Percentiles rank a stretch among this genome's conserved stretches.
Evolutionary conservation across 2,797 vertebrate genomes (phyloP).

Genomic region (Pseudochirops corinnae): DNA sequence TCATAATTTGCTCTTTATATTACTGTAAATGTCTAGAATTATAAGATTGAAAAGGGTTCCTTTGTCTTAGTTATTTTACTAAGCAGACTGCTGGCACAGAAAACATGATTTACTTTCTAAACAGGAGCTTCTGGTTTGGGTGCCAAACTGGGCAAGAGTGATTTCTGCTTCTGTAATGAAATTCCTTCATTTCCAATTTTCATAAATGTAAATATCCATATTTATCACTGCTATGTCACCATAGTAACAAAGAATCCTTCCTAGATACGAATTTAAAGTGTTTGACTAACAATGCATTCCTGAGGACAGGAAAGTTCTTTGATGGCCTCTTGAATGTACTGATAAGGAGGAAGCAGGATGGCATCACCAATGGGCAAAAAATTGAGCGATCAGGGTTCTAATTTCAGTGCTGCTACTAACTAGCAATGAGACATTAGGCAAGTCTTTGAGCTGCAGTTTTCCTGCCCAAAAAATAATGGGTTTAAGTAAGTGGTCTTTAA

Average conservation of each 20-base stretch:
- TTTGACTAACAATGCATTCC: slow-evolving; percentile 52
- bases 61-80: slow-evolving; percentile 49
- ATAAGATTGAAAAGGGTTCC: slow-evolving; percentile 54
- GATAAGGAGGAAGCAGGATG: neutral
- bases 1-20: slow-evolving; percentile 41
- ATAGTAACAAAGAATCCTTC: slow-evolving; percentile 73
- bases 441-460: neutral
- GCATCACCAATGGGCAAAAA: neutral
- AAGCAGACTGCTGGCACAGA: slow-evolving; percentile 18
- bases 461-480: neutral
- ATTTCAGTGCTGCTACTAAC: neutral
- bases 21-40: slow-evolving; percentile 64
- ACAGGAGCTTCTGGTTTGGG: slow-evolving; percentile 64
- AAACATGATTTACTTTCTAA: slow-evolving; percentile 59
- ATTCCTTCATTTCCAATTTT: slow-evolving; percentile 70
- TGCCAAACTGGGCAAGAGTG: slow-evolving; percentile 57
- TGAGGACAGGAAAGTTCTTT: neutral
- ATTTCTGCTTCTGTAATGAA: slow-evolving; percentile 36
- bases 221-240: slow-evolving; percentile 68
- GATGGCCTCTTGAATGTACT: neutral
- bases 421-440: neutral
- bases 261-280: slow-evolving; percentile 70
- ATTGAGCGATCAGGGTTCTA: neutral
- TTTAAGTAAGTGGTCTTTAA: neutral
- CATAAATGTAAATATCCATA: slow-evolving; percentile 73